Conservation (phyloP, 2,113 vertebrate species). For the Oncorhynchus mykiss region DNA sequence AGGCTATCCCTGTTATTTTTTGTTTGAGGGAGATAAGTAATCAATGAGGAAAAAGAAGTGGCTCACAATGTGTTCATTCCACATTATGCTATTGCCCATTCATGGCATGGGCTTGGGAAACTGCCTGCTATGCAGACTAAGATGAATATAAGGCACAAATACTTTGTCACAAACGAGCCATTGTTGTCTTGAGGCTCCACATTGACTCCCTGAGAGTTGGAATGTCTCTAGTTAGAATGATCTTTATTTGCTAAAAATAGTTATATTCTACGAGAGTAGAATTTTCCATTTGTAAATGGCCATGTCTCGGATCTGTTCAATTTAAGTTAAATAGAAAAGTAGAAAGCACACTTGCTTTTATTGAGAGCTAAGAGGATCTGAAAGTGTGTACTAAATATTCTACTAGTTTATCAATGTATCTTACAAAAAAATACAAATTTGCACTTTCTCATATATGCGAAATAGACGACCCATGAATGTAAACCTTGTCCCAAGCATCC, state of each 20-base stretch:
- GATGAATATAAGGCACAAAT: slow-evolving; percentile 45
- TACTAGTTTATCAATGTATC: too few species aligned
- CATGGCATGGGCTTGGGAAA: slow-evolving; percentile 59
- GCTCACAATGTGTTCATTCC: slow-evolving; percentile 51
- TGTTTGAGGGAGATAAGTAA: slow-evolving; percentile 42
- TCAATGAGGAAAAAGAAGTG: slow-evolving; percentile 31
- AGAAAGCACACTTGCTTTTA: too few species aligned
- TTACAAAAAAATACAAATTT: too few species aligned
- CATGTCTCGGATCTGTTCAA: not conserved
- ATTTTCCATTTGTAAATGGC: not conserved
- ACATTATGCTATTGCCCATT: slow-evolving; percentile 64
- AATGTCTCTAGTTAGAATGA: not conserved
- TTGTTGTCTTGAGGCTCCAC: slow-evolving; percentile 43
- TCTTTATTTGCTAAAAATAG: not conserved
- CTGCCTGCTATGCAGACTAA: slow-evolving; percentile 44
- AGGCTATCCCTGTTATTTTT: slow-evolving; percentile 13
- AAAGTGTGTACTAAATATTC: too few species aligned
- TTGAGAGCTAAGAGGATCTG: too few species aligned
- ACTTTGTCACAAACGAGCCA: slow-evolving; percentile 38
- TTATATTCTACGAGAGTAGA: not conserved
- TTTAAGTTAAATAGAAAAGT: not conserved
- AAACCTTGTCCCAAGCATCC: too few species aligned
- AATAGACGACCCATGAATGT: too few species aligned
- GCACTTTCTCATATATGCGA: too few species aligned
- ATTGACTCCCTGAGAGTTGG: slow-evolving; percentile 8